These are phyloP conservation scores for Calephelis nemesis DNA, from an alignment of 1,140 invertebrate species.

Conservation along the genomic window DNA sequence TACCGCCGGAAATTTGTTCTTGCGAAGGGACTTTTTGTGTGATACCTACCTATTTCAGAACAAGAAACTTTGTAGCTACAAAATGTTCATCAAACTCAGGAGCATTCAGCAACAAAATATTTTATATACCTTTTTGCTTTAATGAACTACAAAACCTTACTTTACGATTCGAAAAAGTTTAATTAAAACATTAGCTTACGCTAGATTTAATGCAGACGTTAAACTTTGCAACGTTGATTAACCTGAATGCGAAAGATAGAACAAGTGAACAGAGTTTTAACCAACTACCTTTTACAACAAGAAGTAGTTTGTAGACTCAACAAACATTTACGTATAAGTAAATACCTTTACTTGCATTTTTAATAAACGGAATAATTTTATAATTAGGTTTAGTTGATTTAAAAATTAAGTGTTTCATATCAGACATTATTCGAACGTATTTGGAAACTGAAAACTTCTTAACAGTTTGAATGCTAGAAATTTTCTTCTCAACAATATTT, in stretches of 20 bases:
- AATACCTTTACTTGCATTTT: too few relatives aligned
- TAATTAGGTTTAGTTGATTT: too few relatives aligned
- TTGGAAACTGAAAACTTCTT: too few relatives aligned
- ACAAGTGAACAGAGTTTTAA: not conserved
- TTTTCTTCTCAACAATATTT: too few relatives aligned
- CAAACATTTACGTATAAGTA: too few relatives aligned
- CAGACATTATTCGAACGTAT: too few relatives aligned
- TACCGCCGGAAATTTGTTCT: too few relatives aligned
- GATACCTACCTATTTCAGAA: not conserved
- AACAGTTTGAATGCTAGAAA: accelerated
- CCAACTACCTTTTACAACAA: too few relatives aligned
- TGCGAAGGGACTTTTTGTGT: too few relatives aligned
- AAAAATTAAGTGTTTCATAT: too few relatives aligned
- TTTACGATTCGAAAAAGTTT: slow-evolving; percentile 9
- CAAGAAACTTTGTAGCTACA: not conserved
- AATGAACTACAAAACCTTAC: not conserved
- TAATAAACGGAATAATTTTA: too few relatives aligned
- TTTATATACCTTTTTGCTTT: slow-evolving; percentile 3
- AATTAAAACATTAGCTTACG: slow-evolving; percentile 4
- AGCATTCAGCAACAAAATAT: slow-evolving; percentile 9
- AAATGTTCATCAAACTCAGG: not conserved
- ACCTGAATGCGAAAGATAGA: not conserved
- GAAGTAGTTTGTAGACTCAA: too few relatives aligned
- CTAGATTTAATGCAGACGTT: not conserved
- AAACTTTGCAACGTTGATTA: not conserved